Evolutionary conservation across 2,888 invertebrate species (phyloP).

Genomic region (Tridacna gigas): DNA sequence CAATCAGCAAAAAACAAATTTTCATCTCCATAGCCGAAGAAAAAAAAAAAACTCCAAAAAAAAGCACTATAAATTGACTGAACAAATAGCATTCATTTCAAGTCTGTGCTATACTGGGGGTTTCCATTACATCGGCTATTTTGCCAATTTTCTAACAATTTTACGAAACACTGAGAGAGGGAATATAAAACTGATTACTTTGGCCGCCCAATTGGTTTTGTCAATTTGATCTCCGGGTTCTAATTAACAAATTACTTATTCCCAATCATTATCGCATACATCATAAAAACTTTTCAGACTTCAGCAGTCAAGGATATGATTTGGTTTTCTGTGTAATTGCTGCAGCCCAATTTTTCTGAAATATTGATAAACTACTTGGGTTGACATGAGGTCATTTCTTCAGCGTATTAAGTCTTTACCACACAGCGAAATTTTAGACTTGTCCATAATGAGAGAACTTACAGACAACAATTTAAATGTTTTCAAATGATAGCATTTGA

Average conservation of each 20-base stretch:
- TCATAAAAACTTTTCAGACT: conserved; percentile 59
- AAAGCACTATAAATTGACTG: neutral
- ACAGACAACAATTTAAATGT: no score
- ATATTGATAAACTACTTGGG: conserved; percentile 60
- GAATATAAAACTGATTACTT: conserved; percentile 58
- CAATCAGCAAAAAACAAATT: conserved; percentile 53
- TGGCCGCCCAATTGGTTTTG: conserved; percentile 46
- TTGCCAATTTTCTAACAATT: conserved; percentile 62
- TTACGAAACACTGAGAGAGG: conserved; percentile 40
- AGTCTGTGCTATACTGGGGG: neutral
- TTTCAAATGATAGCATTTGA: no score
- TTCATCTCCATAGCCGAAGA: conserved; percentile 9
- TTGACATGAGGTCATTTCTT: conserved; percentile 46
- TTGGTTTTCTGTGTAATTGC: conserved; percentile 53
- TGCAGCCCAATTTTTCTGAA: conserved; percentile 56
- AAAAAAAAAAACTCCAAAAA: neutral
- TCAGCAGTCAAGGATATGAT: conserved; percentile 51
- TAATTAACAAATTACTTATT: conserved; percentile 66
- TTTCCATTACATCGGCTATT: conserved; percentile 39
- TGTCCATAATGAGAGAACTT: no score
- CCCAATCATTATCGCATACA: conserved; percentile 59
- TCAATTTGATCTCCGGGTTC: conserved; percentile 39
- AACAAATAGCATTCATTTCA: conserved; percentile 23
- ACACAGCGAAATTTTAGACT: no score
- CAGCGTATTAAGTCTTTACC: no score